Conservation (phyloP, 2,113 vertebrate species). For the Pelusios castaneus region DNA sequence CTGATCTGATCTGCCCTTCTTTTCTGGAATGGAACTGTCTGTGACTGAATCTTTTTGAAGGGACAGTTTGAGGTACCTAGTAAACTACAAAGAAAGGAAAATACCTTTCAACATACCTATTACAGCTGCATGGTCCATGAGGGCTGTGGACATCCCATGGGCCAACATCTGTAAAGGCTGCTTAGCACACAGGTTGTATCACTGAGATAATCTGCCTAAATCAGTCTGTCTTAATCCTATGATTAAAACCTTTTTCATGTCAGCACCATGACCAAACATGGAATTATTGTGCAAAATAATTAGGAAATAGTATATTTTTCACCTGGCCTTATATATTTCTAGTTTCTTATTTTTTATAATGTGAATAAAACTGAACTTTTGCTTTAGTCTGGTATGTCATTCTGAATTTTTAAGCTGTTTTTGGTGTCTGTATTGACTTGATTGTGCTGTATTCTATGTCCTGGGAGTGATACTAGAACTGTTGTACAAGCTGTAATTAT, state of each 20-base stretch:
- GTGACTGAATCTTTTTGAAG: neutral
- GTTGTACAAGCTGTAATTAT: neutral
- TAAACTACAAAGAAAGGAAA: neutral
- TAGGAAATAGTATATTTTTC: neutral
- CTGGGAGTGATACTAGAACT: neutral
- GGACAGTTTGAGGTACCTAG: neutral
- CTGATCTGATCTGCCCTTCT: accelerated
- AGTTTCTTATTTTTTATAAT: neutral
- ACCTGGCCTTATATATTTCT: neutral
- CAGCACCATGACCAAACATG: neutral
- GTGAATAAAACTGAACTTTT: neutral
- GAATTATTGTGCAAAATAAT: neutral
- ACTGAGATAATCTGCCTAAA: neutral
- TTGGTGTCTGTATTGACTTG: neutral
- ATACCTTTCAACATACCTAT: neutral
- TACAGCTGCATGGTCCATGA: neutral
- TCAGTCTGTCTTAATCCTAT: neutral
- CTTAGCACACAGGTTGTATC: accelerated
- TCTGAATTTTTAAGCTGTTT: neutral
- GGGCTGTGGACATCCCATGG: neutral
- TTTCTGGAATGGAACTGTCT: neutral
- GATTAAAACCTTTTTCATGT: neutral
- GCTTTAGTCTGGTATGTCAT: neutral
- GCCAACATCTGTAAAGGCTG: neutral
- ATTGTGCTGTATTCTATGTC: neutral